Evolutionary conservation across 2,113 vertebrate genomes (phyloP).

Genomic region (Percopsis transmontana): DNA sequence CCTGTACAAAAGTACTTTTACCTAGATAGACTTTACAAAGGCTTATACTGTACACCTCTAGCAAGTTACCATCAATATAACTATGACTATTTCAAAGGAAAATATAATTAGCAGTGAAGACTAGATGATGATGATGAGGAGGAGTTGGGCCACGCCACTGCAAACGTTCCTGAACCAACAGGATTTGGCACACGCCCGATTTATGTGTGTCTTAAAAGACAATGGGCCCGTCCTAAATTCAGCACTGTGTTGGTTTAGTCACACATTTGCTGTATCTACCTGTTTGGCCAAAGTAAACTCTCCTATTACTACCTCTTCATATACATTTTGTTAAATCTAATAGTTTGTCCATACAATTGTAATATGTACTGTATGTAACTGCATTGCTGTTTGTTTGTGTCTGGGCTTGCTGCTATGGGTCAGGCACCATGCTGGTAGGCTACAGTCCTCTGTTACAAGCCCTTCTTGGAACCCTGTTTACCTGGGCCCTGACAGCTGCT

Average conservation of each 20-base stretch:
- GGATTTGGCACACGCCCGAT: constrained; percentile 28
- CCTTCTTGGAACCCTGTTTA: constrained; percentile 89
- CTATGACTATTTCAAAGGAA: too few species aligned
- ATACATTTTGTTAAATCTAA: too few species aligned
- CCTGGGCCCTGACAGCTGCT: constrained; percentile 92
- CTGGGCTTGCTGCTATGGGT: constrained; percentile 43
- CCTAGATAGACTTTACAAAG: too few species aligned
- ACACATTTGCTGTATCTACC: neutral
- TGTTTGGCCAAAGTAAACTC: neutral
- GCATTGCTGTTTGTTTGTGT: neutral
- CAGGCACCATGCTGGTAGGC: constrained; percentile 85
- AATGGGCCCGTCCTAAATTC: neutral
- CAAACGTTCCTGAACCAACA: constrained; percentile 42
- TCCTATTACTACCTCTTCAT: too few species aligned
- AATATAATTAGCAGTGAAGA: too few species aligned
- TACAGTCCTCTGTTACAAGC: constrained; percentile 84
- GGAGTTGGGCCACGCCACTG: neutral
- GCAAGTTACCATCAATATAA: too few species aligned
- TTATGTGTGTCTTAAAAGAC: constrained; percentile 9
- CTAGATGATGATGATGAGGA: neutral
- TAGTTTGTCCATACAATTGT: neutral
- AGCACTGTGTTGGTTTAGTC: neutral
- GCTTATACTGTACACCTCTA: too few species aligned
- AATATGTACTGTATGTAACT: neutral
- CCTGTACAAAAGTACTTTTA: too few species aligned